Evolutionary conservation across 2,888 invertebrate genomes (phyloP), one percentile per base, ranked within the genome.

Genomic region (Parasteatoda lunata): DNA sequence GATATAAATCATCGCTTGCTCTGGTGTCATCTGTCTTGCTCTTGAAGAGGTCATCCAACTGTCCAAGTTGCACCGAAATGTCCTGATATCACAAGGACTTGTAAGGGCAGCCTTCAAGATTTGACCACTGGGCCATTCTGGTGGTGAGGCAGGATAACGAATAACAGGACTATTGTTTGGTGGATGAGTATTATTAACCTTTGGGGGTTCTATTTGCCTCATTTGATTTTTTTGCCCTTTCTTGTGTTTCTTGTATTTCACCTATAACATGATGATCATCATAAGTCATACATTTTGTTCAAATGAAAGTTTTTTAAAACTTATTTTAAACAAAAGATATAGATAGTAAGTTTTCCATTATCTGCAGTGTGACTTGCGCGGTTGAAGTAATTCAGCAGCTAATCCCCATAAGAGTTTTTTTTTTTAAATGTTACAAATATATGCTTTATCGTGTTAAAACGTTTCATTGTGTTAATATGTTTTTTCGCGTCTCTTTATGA

Each of bases 171-270:
- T 73, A n/a, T 64, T 64, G 51, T 70, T 77, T 5, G 7, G n/a
- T 8, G 52, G 72, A 52, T 11, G 45, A 5, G 5, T 69, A 48
- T 15, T 70, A 52, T 45, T 78, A 15, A 71, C 70, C 15, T 70
- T 71, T 8, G 80, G 64, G 11, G 79, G 48, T 52, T 80, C 80
- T 47, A 76, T 54, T 9, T 66, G 66, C 13, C 81, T 70, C 49
- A 88, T 11, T 48, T 88, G 88, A 52, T 87, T 85, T 66, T 86
- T 86, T 72, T 72, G 84, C 7, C 82, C 94, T 93, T 97, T 96
- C 94, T 97, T 97, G 94, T 98, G 97, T 93, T 98, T 98, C 93
- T 97, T 98, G 93, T 98, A 98, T 94, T 98, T 98, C 75, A 98
- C 97, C 94, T 94, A 88, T 68, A 72, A 77, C 48, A 49, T 9